Evolutionary conservation across 2,113 vertebrate genomes (phyloP), one percentile per base, ranked within the genome.

Genomic region (Lasiurus borealis): DNA sequence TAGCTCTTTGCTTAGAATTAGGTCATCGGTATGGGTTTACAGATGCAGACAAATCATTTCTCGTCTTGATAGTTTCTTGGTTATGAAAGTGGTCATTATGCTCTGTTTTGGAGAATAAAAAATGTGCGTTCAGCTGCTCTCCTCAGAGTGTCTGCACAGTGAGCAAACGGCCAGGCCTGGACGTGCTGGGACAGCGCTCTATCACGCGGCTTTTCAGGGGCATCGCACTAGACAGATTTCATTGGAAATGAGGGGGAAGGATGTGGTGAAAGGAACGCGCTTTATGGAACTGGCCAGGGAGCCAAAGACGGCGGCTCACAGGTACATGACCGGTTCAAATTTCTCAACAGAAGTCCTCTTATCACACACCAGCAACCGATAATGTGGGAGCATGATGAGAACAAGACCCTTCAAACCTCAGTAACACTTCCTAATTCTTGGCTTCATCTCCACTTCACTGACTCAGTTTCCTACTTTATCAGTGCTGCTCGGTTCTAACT

Each of bases 81-180:
- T 81, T 62, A 85, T 62, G 6, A 84, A 87, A 90, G 82, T 57
- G 46, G 44, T 31, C 59, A 87, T 44, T 78, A 66, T 52, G 69
- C n/a, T n/a, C n/a, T 76, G 27, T 31, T 77, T 69, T 92, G 15
- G 23, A 80, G 71, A 90, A 94, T 84, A n/a, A 80, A 93, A 75
- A 21, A 40, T 36, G 29, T 50, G 34, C 75, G 50, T 89, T 78
- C 62, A 87, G 34, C 48, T 80, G 68, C n/a, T 90, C 76, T 81
- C 88, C 85, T 77, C 18, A 25, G 4, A 68, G 31, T 48, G 21
- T 85, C 68, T 71, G 88, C 31, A 77, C 44, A 34, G 34, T 8
- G 8, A 72, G 48, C 86, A 75, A 46, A n/a, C 50, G 66, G 57
- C 59, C 54, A n/a, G 18, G 40, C 77, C 54, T 34, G 13, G 62